Evolutionary conservation across 2,113 vertebrate genomes (phyloP), one percentile per base, ranked within the genome.

Genomic region (Coptodon rendalli): DNA sequence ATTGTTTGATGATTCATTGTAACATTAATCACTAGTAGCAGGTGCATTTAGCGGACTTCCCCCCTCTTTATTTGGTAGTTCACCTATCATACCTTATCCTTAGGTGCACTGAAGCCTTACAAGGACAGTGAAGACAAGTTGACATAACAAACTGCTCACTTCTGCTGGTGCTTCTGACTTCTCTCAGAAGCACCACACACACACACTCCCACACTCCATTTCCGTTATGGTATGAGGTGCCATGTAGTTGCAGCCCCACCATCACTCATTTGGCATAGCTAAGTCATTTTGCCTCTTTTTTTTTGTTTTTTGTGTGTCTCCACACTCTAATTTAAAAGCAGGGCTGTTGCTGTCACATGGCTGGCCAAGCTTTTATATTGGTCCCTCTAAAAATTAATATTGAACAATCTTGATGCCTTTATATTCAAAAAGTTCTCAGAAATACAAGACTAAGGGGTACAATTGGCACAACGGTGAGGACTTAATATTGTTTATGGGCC

Each of bases 1-100:
- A 31, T 45, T 45, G 6, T 88, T 53, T 78, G 29, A 12, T 73
- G 8, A 13, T 80, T 56, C 1, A 40, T 57, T 79, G 56, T 59
- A 66, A 59, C 71, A 24, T 16, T 61, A 54, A 19, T 48, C 9
- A 38, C 29, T 22, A 36, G 14, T 13, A 82, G 87, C 90, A 93
- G 90, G 87, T 94, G 89, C 86, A 90, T 76, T 87, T 80, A 53
- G 7, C 24, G 81, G 68, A 59, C 52, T 52, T 22, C 7, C 43
- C 87, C 22, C 61, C 31, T n/a, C 61, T 2, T 19, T 73, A 50
- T 29, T 87, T 43, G 61, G 76, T 89, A 45, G 57, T 61, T 91
- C 86, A 88, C 78, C 29, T 59, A 17, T 83, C 48, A 38, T 66
- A 34, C 73, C 80, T 66, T 85, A 36, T 84, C 57, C 89, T 76